These are phyloP conservation scores for Clostera curtula DNA, from an alignment of 2,888 invertebrate species.

Conservation along the genomic window DNA sequence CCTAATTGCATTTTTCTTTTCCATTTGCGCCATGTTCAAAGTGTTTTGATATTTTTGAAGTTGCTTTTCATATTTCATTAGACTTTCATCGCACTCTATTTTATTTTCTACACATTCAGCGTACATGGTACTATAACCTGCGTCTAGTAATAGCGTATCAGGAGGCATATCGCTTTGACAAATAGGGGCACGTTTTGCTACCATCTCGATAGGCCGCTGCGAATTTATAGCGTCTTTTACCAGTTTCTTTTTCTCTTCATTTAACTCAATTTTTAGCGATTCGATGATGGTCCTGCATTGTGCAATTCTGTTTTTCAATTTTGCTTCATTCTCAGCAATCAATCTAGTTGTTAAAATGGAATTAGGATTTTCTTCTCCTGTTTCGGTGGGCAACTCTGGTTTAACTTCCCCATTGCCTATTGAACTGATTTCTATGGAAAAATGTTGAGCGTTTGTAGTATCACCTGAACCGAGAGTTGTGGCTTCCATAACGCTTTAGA, in stretches of 20 bases:
- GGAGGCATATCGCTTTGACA: conserved; percentile 18
- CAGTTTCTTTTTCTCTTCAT: conserved; percentile 51
- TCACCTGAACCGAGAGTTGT: conserved; percentile 41
- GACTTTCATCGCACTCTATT: conserved; percentile 49
- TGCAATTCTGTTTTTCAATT: conserved; percentile 52
- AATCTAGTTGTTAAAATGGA: conserved; percentile 29
- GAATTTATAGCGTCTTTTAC: conserved; percentile 33
- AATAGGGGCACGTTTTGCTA: conserved; percentile 7
- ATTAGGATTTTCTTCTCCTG: conserved; percentile 7
- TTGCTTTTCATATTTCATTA: conserved; percentile 64
- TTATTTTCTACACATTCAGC: conserved; percentile 45
- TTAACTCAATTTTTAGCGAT: conserved; percentile 52
- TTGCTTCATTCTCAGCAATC: conserved; percentile 46
- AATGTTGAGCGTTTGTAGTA: conserved; percentile 17
- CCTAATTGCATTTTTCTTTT: conserved; percentile 62
- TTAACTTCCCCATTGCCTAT: conserved; percentile 9
- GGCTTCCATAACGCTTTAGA: conserved; percentile 29
- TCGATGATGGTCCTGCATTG: conserved; percentile 56
- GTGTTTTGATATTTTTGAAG: conserved; percentile 62
- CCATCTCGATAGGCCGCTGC: conserved; percentile 9
- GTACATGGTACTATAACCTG: conserved; percentile 24
- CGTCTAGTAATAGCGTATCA: conserved; percentile 15
- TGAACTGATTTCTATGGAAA: conserved; percentile 15
- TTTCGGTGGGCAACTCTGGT: conserved; percentile 9
- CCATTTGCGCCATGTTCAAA: conserved; percentile 58